Percentiles rank a stretch among this genome's conserved stretches.
These are phyloP conservation scores for Ophioninae sp. DNA, from an alignment of 2,888 invertebrate species.

Conservation along the genomic window DNA sequence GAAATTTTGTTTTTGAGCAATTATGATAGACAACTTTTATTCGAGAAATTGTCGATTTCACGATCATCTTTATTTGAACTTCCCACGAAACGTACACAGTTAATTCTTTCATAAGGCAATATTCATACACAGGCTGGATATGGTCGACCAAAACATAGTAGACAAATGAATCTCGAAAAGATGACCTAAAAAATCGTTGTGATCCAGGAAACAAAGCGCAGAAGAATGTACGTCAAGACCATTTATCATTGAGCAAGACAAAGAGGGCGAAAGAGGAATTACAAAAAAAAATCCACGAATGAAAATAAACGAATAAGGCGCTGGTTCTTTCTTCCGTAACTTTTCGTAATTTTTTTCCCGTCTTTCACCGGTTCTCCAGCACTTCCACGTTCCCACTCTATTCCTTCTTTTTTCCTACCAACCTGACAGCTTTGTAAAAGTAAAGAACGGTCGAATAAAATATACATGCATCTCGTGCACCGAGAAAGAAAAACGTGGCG, in stretches of 20 bases:
- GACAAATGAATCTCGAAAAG: not conserved
- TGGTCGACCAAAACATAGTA: too few species aligned
- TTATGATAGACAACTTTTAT: too few species aligned
- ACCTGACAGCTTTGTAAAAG: conserved; percentile 37
- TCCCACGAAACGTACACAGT: too few species aligned
- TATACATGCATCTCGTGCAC: conserved; percentile 20
- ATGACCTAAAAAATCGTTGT: not conserved
- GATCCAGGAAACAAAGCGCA: too few species aligned
- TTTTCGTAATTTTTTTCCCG: not conserved
- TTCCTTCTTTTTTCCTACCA: conserved; percentile 41
- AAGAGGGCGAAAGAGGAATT: conserved; percentile 7
- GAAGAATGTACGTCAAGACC: not conserved
- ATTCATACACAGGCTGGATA: too few species aligned
- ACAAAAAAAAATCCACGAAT: conserved; percentile 6
- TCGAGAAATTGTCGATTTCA: too few species aligned
- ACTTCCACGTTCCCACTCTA: conserved; percentile 31
- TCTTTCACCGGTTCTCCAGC: not conserved
- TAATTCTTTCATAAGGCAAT: too few species aligned
- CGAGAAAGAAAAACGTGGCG: conserved; percentile 48
- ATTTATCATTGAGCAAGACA: not conserved
- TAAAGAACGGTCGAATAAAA: conserved; percentile 24
- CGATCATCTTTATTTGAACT: too few species aligned
- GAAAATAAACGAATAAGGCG: conserved; percentile 24
- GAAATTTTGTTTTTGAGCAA: too few species aligned
- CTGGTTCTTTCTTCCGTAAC: not conserved